Percentiles rank a stretch among this genome's conserved stretches.
These are phyloP conservation scores for Avahi laniger DNA, from an alignment of 2,797 vertebrate species.

Conservation along the genomic window DNA sequence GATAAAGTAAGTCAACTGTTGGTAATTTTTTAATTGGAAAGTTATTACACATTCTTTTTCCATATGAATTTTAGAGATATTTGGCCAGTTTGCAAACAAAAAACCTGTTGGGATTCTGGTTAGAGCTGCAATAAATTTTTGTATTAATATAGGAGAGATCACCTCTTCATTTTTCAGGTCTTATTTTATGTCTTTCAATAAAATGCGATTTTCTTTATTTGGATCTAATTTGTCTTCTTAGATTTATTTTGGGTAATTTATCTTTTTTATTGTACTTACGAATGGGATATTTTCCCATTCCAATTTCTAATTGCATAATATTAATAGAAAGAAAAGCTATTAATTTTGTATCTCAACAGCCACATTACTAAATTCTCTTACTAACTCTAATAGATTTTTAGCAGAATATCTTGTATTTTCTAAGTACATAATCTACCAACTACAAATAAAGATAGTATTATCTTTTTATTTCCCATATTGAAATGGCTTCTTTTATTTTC, in stretches of 20 bases:
- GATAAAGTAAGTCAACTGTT: not conserved
- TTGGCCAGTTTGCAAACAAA: not conserved
- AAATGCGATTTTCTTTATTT: constrained; percentile 59
- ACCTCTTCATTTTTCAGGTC: not conserved
- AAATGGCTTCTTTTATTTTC: constrained; percentile 26
- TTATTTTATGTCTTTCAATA: constrained; percentile 45
- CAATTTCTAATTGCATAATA: constrained; percentile 53
- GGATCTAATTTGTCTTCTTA: not conserved
- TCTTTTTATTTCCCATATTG: constrained; percentile 37
- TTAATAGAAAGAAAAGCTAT: constrained; percentile 42
- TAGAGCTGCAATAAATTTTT: constrained; percentile 29
- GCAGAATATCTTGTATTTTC: constrained; percentile 46
- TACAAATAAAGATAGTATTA: constrained; percentile 37
- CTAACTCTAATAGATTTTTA: constrained; percentile 38
- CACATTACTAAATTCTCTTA: constrained; percentile 40
- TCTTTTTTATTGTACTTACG: constrained; percentile 42
- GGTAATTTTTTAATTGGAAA: constrained; percentile 39
- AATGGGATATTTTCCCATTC: constrained; percentile 32
- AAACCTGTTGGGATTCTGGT: not conserved
- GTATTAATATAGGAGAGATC: not conserved
- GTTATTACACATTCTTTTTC: not conserved
- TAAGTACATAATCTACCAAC: constrained; percentile 20
- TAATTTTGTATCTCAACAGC: constrained; percentile 35
- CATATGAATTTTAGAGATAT: constrained; percentile 35
- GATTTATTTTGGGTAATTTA: constrained; percentile 52